Percentiles rank a stretch among this genome's conserved stretches.
Evolutionary conservation across 2,888 invertebrate species (phyloP).

Genomic region (Tinea semifulvella): DNA sequence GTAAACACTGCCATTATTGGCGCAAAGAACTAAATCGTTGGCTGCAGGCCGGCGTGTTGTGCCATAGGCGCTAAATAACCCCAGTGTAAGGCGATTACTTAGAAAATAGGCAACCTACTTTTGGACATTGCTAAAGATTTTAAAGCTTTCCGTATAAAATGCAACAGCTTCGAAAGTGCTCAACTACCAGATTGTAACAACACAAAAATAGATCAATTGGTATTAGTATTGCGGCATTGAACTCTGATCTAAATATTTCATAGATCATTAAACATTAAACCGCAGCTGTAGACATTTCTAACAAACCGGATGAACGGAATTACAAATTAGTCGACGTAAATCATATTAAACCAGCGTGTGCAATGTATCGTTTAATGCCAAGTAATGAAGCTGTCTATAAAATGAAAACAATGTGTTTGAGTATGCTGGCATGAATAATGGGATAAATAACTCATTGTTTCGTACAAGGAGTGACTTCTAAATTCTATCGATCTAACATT

Average conservation of each 20-base stretch:
- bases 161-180: not conserved
- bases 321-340: not conserved
- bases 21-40: constrained; percentile 23
- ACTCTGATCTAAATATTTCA: not conserved
- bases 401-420: constrained; percentile 22
- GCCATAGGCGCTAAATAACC: constrained; percentile 20
- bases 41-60: constrained; percentile 24
- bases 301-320: not conserved
- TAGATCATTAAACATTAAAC: constrained; percentile 1
- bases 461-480: constrained; percentile 19
- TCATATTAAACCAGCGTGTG: not conserved
- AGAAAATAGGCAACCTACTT: constrained; percentile 8
- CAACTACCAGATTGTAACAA: not conserved
- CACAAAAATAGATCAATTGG: too few relatives aligned
- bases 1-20: constrained; percentile 18
- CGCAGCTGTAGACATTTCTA: too few relatives aligned
- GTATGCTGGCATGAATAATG: constrained; percentile 27
- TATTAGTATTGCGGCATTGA: too few relatives aligned
- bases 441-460: constrained; percentile 38
- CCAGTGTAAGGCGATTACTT: constrained; percentile 6
- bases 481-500: constrained; percentile 36
- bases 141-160: constrained; percentile 9
- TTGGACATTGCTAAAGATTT: constrained; percentile 10
- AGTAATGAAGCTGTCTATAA: constrained; percentile 8
- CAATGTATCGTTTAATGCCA: not conserved